These are phyloP conservation scores for Tricholaema leucomelas DNA, from an alignment of 2,113 vertebrate species.

Conservation along the genomic window DNA sequence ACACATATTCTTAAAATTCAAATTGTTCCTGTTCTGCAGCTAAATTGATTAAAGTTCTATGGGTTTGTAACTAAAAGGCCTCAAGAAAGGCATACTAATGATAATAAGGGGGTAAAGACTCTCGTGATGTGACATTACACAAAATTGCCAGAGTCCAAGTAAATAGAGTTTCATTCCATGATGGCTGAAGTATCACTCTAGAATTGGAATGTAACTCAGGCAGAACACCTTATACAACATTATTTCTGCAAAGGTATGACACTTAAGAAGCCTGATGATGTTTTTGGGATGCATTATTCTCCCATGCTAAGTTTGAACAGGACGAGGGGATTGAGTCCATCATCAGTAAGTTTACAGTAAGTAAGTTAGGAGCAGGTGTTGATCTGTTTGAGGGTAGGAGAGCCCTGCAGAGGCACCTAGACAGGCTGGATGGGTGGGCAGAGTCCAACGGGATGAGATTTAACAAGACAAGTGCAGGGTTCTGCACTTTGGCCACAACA, in stretches of 20 bases:
- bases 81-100: not conserved
- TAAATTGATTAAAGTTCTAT: constrained; percentile 2
- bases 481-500: too few species aligned
- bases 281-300: not conserved
- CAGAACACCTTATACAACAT: not conserved
- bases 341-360: too few species aligned
- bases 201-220: not conserved
- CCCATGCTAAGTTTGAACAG: not conserved
- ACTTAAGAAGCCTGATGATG: not conserved
- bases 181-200: not conserved
- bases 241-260: not conserved
- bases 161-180: not conserved
- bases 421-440: too few species aligned
- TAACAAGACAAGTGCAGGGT: too few species aligned
- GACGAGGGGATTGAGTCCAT: too few species aligned
- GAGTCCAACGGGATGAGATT: too few species aligned
- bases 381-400: too few species aligned
- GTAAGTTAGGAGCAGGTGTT: too few species aligned
- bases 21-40: not conserved
- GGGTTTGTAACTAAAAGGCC: constrained; percentile 2
- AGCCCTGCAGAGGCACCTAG: too few species aligned
- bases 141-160: too few species aligned
- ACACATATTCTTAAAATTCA: not conserved
- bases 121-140: not conserved
- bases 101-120: not conserved